These are phyloP conservation scores for Papilio elwesi DNA, from an alignment of 2,888 invertebrate genomes.

Conservation along the genomic window DNA sequence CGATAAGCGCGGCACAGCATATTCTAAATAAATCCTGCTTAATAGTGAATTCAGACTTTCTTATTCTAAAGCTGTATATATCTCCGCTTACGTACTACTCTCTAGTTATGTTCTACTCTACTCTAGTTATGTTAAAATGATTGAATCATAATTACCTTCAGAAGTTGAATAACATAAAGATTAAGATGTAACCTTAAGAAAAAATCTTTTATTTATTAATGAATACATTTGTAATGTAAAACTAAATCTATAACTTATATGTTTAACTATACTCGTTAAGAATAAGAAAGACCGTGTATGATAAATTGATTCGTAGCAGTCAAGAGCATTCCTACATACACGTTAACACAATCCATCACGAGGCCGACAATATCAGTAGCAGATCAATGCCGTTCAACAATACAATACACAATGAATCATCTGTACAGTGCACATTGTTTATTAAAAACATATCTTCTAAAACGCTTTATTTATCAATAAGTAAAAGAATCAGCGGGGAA, in stretches of 20 bases:
- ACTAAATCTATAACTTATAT: not conserved
- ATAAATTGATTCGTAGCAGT: constrained; percentile 32
- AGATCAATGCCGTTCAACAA: constrained; percentile 24
- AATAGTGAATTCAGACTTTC: not conserved
- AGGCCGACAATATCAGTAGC: constrained; percentile 23
- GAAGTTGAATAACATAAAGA: too few relatives aligned
- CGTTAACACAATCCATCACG: constrained; percentile 33
- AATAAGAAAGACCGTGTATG: constrained; percentile 17
- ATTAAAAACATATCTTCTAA: too few relatives aligned
- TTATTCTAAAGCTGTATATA: not conserved
- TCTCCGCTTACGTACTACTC: not conserved
- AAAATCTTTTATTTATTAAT: not conserved
- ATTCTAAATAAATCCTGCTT: too few relatives aligned
- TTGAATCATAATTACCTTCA: not conserved
- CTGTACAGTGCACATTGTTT: not conserved
- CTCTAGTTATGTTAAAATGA: not conserved
- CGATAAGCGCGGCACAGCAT: too few relatives aligned
- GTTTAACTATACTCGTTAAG: constrained; percentile 1
- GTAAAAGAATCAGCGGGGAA: too few relatives aligned
- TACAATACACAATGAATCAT: constrained; percentile 5
- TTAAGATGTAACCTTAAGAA: too few relatives aligned
- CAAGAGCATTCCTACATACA: constrained; percentile 6
- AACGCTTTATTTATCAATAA: too few relatives aligned
- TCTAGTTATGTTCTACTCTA: too few relatives aligned
- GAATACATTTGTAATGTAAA: not conserved